Base-by-base conservation (phyloP, 2,888 invertebrate species). In the Prenolepis imparis region DNA sequence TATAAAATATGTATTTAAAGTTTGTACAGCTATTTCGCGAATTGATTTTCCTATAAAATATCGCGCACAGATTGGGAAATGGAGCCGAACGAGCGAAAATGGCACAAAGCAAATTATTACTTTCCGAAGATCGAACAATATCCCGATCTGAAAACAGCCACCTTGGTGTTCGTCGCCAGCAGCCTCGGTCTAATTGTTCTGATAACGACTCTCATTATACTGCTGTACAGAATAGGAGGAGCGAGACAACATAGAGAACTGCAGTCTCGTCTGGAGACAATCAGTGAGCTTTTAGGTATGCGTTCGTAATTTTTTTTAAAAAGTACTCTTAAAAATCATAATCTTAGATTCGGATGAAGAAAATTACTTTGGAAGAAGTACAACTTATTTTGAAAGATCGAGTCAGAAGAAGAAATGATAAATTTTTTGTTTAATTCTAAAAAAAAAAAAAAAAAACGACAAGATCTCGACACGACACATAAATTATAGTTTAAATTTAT, bases 91-190 rank as follows among this genome's bases (percentile, higher is more conserved):
- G 96, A 96, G 90, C 95, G 96, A 41, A 95, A 96, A 85, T 96
- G 97, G 96, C 96, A 96, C 91, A 96, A 96, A 83, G 96, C 97
- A 0, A 97, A 97, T 91, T 97, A 97, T 91, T 96, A 97, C 90
- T 97, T 97, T 89, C 97, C 97, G 0, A 97, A 97, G 94, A 96
- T 96, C 83, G 96, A 96, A 85, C 95, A 96, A 24, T 96, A 96
- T 93, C 96, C 96, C 0, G 96, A 97, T 92, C 92, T 96, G 64
- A 96, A 96, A 91, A 96, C 96, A 0, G 96, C 96, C 0, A 96
- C 96, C 0, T 95, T 96, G 4, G 96, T 96, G 32, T 97, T 97
- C 89, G 95, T 97, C 15, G 95, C 96, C 59, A 96, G 96, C 90
- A 96, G 96, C 80, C 93, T 97, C 84, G 96, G 96, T 36, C 94